Conservation (phyloP, 2,113 vertebrate genomes). For the Enhydra lutris region DNA sequence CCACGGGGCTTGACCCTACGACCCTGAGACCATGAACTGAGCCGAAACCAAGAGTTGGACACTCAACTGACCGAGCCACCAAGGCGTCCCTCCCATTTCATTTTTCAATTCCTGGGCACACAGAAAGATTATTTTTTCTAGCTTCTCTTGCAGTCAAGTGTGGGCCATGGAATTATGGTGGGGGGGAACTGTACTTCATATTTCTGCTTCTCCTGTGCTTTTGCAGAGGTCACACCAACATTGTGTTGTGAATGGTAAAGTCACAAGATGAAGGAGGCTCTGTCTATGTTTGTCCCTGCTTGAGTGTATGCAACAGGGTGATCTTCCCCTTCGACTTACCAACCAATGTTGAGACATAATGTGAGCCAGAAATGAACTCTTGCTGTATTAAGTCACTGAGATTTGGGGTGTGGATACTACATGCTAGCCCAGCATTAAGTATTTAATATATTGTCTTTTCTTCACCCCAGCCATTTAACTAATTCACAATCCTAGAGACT, state of each 20-base stretch:
- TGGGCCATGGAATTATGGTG: too few relatives aligned
- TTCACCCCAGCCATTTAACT: not conserved
- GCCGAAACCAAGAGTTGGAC: not conserved
- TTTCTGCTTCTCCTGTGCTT: not conserved
- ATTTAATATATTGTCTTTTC: not conserved
- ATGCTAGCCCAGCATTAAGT: not conserved
- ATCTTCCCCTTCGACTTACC: not conserved
- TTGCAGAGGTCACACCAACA: not conserved
- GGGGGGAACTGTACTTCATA: not conserved
- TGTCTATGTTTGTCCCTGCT: too few relatives aligned
- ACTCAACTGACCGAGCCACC: not conserved
- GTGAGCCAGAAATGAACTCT: not conserved
- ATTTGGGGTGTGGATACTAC: not conserved
- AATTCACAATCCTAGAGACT: not conserved
- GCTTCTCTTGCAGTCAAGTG: not conserved
- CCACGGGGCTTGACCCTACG: not conserved
- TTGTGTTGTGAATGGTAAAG: not conserved
- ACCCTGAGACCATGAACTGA: not conserved
- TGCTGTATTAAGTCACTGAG: not conserved
- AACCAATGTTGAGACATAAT: not conserved
- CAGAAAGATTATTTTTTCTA: not conserved
- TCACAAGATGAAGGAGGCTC: not conserved
- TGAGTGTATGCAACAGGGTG: not conserved
- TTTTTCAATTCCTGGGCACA: not conserved
- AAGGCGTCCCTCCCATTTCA: not conserved